Base-by-base conservation (phyloP, 2,797 vertebrate genomes). In the Buceros bicornis region DNA sequence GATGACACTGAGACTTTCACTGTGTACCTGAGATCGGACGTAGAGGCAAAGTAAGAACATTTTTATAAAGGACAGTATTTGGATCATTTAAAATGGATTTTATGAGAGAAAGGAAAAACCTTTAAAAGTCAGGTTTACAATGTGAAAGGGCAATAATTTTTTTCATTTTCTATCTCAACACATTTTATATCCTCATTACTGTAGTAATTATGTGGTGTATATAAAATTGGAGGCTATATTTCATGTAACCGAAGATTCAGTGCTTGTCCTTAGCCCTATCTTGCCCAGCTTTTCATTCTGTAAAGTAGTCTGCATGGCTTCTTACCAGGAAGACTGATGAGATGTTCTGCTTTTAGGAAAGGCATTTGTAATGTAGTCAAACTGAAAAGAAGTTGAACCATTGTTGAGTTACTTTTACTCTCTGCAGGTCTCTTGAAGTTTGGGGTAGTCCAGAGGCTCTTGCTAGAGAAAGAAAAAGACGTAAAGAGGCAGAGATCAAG, bases 381-480 rank as follows among this genome's bases (percentile, higher is more conserved):
- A 74, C 48, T 40, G 10, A 31, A 57, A 82, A 78, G 20, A 43
- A 61, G 31, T 37, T 66, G 16, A 77, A 54, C 11, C 37, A 29
- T 18, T 94, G 47, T 95, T 76, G 77, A 87, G 18, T 67, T 94
- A 24, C 42, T 80, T 74, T 37, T 88, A 81, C 8, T 90, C 71
- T 72, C 8, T 40, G 66, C 95, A 99, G 99, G 97, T 99, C 99
- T 25, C 92, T 99, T 93, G 99, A 99, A 88, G 99, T 99, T 35
- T 99, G 99, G 99, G 99, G 99, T 94, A 99, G 99, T 90, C 98
- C 97, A 24, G 99, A 99, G 96, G 99, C 99, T 96, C 98, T 99
- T 79, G 98, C 98, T 95, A 98, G 99, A 96, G 99, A 99, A 97
- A 98, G 98, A 87, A 99, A 99, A 54, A 96, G 99, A 31, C 98